A percentile compares a stretch with the other conserved stretches of the same genome.
These are phyloP conservation scores for Leucophenga maculata DNA, from an alignment of 2,888 invertebrate genomes.

Conservation along the genomic window DNA sequence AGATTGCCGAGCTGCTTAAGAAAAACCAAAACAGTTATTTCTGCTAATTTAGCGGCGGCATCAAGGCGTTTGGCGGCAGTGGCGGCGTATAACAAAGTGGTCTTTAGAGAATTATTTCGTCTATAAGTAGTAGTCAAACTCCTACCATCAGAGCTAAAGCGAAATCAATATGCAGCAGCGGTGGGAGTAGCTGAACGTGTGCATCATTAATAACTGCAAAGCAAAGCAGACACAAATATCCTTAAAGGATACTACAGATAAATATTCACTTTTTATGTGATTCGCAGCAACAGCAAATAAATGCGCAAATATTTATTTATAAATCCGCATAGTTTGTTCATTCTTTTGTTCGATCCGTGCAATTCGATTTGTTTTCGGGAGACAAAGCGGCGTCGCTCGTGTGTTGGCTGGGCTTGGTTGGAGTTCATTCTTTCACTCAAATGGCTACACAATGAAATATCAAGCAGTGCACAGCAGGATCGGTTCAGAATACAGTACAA, in stretches of 20 bases:
- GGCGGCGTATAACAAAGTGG: slow-evolving; percentile 4
- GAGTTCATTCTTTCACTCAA: background rate
- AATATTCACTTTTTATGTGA: background rate
- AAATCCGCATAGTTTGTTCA: slow-evolving; percentile 1
- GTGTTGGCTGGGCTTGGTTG: background rate
- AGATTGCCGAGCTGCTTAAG: slow-evolving; percentile 29
- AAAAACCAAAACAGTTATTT: slow-evolving; percentile 58
- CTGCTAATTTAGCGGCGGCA: slow-evolving; percentile 60
- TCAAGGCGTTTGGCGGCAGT: slow-evolving; percentile 15
- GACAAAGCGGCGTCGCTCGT: slow-evolving; percentile 8
- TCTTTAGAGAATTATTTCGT: background rate
- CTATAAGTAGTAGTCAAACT: too few relatives aligned
- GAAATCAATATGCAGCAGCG: background rate
- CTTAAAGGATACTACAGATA: slow-evolving; percentile 1
- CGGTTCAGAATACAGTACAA: slow-evolving; percentile 13
- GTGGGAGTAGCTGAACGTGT: too few relatives aligned
- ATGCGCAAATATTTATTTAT: slow-evolving; percentile 10
- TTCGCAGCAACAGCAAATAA: background rate
- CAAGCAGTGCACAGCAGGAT: slow-evolving; percentile 6
- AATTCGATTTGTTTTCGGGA: background rate
- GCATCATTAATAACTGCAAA: background rate
- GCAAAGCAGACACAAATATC: background rate
- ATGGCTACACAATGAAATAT: background rate
- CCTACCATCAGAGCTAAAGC: background rate
- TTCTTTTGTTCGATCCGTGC: background rate